Evolutionary conservation across 2,888 invertebrate genomes (phyloP), one percentile per base, ranked within the genome.

Genomic region (Tribolium freemani): DNA sequence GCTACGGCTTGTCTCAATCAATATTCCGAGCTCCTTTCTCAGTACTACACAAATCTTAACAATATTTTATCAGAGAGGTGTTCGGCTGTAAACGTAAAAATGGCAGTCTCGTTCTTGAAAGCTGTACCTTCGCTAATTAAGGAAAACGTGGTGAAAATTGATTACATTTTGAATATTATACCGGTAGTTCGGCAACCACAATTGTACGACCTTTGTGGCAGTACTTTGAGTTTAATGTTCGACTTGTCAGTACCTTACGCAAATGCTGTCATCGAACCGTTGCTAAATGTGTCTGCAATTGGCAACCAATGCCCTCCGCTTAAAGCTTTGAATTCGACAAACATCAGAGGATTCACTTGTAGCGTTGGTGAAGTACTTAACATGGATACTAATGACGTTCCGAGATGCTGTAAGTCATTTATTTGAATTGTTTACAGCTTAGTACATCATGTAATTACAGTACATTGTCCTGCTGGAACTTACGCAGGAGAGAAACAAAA

Each of bases 391-490:
- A 95, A 93, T 79, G 95, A 95, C 83, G 96, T 96, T 56, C 95
- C 98, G 16, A 90, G 97, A 88, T 98, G 98, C 89, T 89, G 95
- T 95, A 88, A 92, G 94, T 92, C 61, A 53, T 44, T 6, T 46
- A 26, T 30, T 3, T 5, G n/a, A 5, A 21, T 61, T 30, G 8
- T 26, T 26, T 26, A 26, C 5, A 2, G 21, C n/a, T 4, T 68
- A 58, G 5, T 5, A 11, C 8, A 5, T 68, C 20, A 3, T 61
- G 44, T 45, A 21, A 73, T 89, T 90, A 78, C 82, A 95, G 95
- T 98, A 74, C 96, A 98, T 83, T 99, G 99, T 84, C 98, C 99
- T 5, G 97, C 97, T 78, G 99, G 99, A 81, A 97, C 98, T 0
- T 97, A 93, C 82, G 96, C 97, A 48, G 93, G 93, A 13, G 94